Base-by-base conservation (phyloP, 1,140 invertebrate genomes). In the Drosophila orena region DNA sequence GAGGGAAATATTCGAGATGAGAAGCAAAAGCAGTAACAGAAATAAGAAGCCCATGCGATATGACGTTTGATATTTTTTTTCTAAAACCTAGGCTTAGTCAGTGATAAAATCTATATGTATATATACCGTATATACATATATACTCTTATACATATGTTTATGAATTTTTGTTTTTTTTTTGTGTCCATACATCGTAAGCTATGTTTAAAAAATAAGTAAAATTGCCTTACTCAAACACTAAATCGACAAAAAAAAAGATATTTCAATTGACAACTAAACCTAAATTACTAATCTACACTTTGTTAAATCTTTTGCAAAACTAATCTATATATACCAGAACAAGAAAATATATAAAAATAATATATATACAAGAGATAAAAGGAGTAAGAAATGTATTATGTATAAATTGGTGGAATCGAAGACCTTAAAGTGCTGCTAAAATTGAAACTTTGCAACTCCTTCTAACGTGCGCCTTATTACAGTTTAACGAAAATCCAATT, bases 1-100 rank as follows among this genome's bases (percentile, higher is more conserved):
- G 52, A 15, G 43, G 52, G 30, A 22, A 57, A 42, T 30, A 54
- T 24, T 58, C 43, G 62, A 46, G 40, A 44, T 57, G 47, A 53
- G 44, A 56, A 46, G 40, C 62, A 56, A 42, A 65, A 77, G 27
- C 47, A 50, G 47, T 5, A 66, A 24, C 42, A 30, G 15, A 40
- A 58, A 15, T 40, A 14, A n/a, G 37, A 55, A 55, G 37, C 37
- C 37, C 58, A 77, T 81, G 77, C 73, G 81, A 84, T 86, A 86
- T 70, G 84, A 88, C 71, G 59, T 88, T 88, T 88, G 83, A 88
- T 88, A 88, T 88, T 88, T 81, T 71, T 80, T 80, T 68, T 81
- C 44, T 77, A 56, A 62, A 56, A 65, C 49, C 43, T 85, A 85
- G 69, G 46, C 74, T 81, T 86, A 86, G 59, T 81, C 78, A 81